phyloP scores from a whole-genome alignment of 2,113 vertebrate genomes.

The Balaenoptera acutorostrata region DNA sequence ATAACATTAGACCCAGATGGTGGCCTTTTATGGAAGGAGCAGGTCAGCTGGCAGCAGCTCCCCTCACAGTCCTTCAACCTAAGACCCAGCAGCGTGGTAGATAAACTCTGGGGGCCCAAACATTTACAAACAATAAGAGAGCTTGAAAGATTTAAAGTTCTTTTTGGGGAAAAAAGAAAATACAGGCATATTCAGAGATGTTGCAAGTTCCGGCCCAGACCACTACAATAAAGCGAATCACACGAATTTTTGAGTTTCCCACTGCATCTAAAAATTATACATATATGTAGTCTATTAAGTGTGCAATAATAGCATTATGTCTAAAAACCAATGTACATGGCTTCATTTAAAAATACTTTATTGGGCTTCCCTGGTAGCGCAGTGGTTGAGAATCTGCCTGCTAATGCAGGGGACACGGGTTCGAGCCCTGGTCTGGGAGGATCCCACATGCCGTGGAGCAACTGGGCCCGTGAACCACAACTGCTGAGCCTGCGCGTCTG shows the following conservation, averaged over 20 bases:
- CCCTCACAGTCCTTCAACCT: not conserved
- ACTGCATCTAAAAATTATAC: not conserved
- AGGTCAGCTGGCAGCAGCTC: not conserved
- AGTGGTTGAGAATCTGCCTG: too few species aligned
- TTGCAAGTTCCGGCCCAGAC: not conserved
- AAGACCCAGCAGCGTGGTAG: not conserved
- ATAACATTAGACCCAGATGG: not conserved
- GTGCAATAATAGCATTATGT: not conserved
- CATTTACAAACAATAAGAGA: not conserved
- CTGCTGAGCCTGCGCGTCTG: too few species aligned
- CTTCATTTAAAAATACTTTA: not conserved
- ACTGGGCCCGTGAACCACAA: too few species aligned
- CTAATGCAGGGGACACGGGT: too few species aligned
- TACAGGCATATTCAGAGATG: not conserved
- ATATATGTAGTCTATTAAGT: not conserved
- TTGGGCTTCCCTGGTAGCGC: too few species aligned
- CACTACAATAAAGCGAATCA: not conserved
- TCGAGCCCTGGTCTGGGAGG: too few species aligned
- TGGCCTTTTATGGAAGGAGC: slow-evolving; percentile 65
- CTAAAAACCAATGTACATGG: not conserved
- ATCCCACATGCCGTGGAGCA: too few species aligned
- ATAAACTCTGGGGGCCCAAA: not conserved
- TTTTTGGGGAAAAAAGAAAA: not conserved
- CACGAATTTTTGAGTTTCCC: not conserved
- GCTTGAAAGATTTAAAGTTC: not conserved